Conservation (phyloP, 53 echinoderm and acorn worm genomes). For the Arbacia lixula region DNA sequence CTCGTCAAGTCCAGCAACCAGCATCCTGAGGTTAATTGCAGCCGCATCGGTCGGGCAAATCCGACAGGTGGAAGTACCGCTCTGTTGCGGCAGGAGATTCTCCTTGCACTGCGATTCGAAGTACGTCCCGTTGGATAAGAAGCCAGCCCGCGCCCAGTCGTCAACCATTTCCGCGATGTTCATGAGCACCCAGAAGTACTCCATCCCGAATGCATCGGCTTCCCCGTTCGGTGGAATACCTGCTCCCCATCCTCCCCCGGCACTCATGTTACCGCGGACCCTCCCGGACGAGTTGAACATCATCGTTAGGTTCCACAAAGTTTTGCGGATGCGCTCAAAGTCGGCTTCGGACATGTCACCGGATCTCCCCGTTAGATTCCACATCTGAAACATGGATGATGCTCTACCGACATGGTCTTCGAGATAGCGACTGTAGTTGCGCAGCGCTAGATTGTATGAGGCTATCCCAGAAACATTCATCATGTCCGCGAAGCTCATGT, state of each 20-base stretch:
- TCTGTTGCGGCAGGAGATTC: neutral
- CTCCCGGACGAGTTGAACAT: too few relatives aligned
- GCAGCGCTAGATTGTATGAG: neutral
- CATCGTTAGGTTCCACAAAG: too few relatives aligned
- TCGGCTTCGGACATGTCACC: too few relatives aligned
- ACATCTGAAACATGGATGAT: too few relatives aligned
- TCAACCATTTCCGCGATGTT: neutral
- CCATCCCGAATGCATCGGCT: neutral
- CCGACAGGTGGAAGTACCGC: neutral
- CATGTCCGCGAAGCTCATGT: neutral
- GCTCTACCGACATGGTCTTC: too few relatives aligned
- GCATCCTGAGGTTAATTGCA: neutral
- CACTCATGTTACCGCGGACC: too few relatives aligned
- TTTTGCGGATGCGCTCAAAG: too few relatives aligned
- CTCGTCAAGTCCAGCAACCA: neutral
- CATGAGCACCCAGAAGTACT: neutral
- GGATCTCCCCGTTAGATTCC: too few relatives aligned
- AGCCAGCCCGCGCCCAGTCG: constrained; percentile 27
- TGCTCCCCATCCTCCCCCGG: constrained; percentile 8
- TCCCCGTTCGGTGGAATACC: too few relatives aligned
- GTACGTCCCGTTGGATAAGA: constrained; percentile 40
- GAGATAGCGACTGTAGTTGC: too few relatives aligned
- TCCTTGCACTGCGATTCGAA: neutral
- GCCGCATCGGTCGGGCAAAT: constrained; percentile 31
- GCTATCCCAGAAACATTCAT: neutral